Evolutionary conservation across 2,113 vertebrate genomes (phyloP).

Genomic region (Eulemur rufifrons): DNA sequence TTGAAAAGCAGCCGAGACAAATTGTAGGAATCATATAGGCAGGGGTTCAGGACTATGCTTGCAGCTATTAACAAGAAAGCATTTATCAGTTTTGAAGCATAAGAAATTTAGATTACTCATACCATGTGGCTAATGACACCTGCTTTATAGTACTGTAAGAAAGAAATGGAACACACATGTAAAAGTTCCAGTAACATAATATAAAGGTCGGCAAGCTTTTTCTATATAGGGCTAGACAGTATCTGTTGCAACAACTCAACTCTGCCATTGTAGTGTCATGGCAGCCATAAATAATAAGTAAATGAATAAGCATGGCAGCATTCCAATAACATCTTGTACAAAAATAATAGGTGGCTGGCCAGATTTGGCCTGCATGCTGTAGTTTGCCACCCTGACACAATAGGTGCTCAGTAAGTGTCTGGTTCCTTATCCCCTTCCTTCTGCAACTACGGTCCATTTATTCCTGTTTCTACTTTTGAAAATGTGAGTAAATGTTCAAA

Average conservation of each 20-base stretch:
- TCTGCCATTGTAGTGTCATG: neutral
- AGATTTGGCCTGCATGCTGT: neutral
- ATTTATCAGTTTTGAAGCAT: neutral
- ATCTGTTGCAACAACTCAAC: neutral
- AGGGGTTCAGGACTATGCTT: neutral
- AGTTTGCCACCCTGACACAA: neutral
- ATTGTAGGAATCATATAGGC: neutral
- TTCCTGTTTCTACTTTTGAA: slow-evolving; percentile 13
- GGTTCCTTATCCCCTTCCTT: neutral
- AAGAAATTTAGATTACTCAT: neutral
- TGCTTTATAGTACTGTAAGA: neutral
- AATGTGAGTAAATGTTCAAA: neutral
- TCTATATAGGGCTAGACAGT: neutral
- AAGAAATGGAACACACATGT: neutral
- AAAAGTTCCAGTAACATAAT: neutral
- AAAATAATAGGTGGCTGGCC: neutral
- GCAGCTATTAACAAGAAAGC: neutral
- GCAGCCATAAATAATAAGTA: neutral
- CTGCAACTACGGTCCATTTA: neutral
- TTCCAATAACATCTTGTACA: neutral
- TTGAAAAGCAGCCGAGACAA: neutral
- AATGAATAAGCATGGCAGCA: neutral
- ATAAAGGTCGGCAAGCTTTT: neutral
- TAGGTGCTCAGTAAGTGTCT: neutral
- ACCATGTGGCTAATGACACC: neutral